Evolutionary conservation across 2,113 vertebrate genomes (phyloP).

Genomic region (Centropristis striata): DNA sequence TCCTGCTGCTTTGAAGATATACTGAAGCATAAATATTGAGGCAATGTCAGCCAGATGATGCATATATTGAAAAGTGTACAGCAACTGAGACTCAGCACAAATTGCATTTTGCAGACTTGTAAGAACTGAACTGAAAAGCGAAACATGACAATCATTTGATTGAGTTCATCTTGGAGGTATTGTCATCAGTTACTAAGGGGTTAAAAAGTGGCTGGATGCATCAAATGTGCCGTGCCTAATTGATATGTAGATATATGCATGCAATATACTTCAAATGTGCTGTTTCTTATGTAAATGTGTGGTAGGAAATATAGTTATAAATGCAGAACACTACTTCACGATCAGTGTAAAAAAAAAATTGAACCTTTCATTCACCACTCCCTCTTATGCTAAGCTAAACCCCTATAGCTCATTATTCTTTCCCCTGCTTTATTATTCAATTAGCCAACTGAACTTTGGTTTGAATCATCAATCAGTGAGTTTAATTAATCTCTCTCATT

Average conservation of each 20-base stretch:
- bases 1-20: slow-evolving; percentile 54
- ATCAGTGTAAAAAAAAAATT: too few species aligned
- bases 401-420: slow-evolving; percentile 11
- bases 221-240: background rate
- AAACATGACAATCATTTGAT: background rate
- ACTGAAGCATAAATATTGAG: slow-evolving; percentile 30
- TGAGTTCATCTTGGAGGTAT: background rate
- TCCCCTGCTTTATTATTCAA: slow-evolving; percentile 47
- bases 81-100: slow-evolving; percentile 8
- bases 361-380: background rate
- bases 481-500: slow-evolving; percentile 43
- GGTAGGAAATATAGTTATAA: too few species aligned
- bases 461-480: slow-evolving; percentile 38
- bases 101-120: background rate
- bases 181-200: background rate
- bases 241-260: background rate
- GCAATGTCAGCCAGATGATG: slow-evolving; percentile 33
- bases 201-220: background rate
- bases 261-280: too few species aligned
- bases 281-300: too few species aligned
- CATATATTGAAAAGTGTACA: slow-evolving; percentile 4
- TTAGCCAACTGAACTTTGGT: slow-evolving; percentile 30
- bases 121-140: background rate
- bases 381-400: slow-evolving; percentile 3
- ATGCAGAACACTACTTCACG: too few species aligned